Evolutionary conservation across 2,113 vertebrate species (phyloP), one percentile per base, ranked within the genome.

Genomic region (Forbesichthys papilliferus): DNA sequence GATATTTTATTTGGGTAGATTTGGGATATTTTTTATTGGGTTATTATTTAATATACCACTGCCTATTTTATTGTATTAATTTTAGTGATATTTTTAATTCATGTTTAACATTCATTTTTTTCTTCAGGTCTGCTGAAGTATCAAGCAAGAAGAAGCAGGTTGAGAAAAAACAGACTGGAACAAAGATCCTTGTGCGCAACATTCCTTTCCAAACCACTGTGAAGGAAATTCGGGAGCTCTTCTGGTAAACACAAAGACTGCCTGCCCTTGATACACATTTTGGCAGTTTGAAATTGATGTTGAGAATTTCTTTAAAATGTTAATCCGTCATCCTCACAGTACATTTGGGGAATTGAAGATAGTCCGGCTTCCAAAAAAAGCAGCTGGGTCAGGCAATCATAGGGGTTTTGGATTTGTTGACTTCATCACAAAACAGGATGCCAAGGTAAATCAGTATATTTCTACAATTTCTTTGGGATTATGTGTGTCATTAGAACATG

Each of bases 311-410:
- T 27, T 27, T 27, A 27, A 27, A 27, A 1, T 9, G 0, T 68
- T 2, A 9, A 66, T 8, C 27, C 52, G 51, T 60, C 70, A 18
- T 80, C 47, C 68, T 64, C 51, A 2, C 79, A 99, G 98, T 87
- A 98, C 96, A 11, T 99, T 99, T 61, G 98, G 98, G 57, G 97
- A 99, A 87, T 87, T 99, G 84, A 98, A 98, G 84, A 98, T 95
- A 0, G 94, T 97, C 34, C 94, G 98, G 48, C 84, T 99, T 77
- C 97, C 97, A 0, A 98, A 95, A 89, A 99, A 99, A 83, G 91
- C 93, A 75, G 88, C 93, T 0, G 96, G 96, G 58, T 92, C 94
- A 0, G 96, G 96, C 14, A 69, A 84, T 0, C 98, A 99, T 78
- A 82, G 98, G 10, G 98, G 97, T 16, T 99, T 99, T 60, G 95